Conservation (phyloP, 1,140 invertebrate genomes). For the Zaprionus ornatus region DNA sequence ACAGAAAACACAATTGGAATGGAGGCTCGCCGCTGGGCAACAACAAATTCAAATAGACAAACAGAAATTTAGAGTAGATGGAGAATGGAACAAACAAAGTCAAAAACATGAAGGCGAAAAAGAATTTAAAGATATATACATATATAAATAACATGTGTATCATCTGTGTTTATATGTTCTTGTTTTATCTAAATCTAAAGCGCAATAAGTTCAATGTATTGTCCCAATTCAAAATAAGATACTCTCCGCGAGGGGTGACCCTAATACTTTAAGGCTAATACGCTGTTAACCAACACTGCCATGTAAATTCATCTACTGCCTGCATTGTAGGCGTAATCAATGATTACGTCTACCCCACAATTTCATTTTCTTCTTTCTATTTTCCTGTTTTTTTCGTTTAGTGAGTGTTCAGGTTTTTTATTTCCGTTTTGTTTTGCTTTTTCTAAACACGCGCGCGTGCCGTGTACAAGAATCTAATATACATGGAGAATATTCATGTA, state of each 20-base stretch:
- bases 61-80: neutral
- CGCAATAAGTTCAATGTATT: neutral
- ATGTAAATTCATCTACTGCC: neutral
- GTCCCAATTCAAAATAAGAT: neutral
- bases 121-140: neutral
- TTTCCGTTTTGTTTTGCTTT: constrained; percentile 69
- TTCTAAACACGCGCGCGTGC: constrained; percentile 72
- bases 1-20: constrained; percentile 8
- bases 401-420: constrained; percentile 37
- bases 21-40: constrained; percentile 24
- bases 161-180: neutral
- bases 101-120: neutral
- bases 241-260: neutral
- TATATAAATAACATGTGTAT: neutral
- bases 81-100: neutral
- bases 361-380: constrained; percentile 43
- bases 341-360: constrained; percentile 52
- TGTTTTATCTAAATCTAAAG: neutral
- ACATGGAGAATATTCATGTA: neutral
- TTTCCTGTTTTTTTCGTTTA: constrained; percentile 44
- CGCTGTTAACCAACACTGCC: constrained; percentile 10
- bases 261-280: neutral
- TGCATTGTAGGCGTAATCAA: constrained; percentile 60
- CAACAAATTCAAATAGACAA: neutral
- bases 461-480: constrained; percentile 47